phyloP scores from a whole-genome alignment of 2,888 invertebrate genomes.

The Thera britannica region DNA sequence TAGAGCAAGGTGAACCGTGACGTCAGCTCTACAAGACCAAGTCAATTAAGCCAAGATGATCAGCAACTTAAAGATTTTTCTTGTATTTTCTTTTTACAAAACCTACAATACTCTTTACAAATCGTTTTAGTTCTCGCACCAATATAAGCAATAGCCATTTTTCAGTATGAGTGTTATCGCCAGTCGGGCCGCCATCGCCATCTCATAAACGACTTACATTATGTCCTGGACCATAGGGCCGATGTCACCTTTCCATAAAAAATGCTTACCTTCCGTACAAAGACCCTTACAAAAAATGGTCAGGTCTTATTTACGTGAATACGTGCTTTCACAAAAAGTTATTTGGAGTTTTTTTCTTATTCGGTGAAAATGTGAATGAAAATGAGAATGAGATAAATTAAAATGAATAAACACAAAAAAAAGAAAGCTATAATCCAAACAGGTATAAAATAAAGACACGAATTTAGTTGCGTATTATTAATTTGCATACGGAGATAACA shows the following conservation, averaged over 20 bases:
- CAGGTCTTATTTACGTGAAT: conserved; percentile 12
- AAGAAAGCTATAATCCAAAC: too few species aligned
- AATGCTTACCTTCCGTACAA: conserved; percentile 21
- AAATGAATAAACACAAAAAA: too few species aligned
- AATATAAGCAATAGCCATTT: conserved; percentile 24
- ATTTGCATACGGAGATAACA: too few species aligned
- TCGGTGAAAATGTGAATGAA: too few species aligned
- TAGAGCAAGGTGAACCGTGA: too few species aligned
- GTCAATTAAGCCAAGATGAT: too few species aligned
- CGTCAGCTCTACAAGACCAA: too few species aligned
- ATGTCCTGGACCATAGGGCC: conserved; percentile 22
- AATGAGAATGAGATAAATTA: too few species aligned
- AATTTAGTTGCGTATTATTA: too few species aligned
- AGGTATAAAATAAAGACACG: too few species aligned
- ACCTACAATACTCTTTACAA: neutral
- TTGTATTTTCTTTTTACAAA: neutral
- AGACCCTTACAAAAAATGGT: conserved; percentile 7
- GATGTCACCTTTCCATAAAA: conserved; percentile 33
- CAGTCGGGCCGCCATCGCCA: conserved; percentile 10
- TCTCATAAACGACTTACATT: conserved; percentile 26
- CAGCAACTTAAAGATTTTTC: too few species aligned
- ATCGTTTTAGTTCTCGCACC: conserved; percentile 16
- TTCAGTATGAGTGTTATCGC: conserved; percentile 24
- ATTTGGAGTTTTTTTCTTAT: neutral
- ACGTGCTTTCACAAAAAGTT: neutral